Evolutionary conservation across 2,113 vertebrate species (phyloP).

Genomic region (Salvelinus fontinalis): DNA sequence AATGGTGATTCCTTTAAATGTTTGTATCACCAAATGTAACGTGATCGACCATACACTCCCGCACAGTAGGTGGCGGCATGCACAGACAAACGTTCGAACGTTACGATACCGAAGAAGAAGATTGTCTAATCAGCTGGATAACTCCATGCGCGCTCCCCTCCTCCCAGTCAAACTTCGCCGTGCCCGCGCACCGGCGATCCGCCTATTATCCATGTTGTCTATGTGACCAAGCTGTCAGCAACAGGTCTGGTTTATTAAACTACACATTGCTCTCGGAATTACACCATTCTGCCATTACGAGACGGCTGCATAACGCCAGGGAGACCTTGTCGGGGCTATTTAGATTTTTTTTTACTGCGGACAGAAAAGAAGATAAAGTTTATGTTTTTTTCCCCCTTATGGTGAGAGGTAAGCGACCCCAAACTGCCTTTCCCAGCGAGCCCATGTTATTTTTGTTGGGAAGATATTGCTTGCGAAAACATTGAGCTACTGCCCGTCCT

Average conservation of each 20-base stretch:
- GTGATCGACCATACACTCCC: too few species aligned
- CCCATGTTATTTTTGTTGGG: constrained; percentile 36
- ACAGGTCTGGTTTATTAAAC: constrained; percentile 55
- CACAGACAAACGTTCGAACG: too few species aligned
- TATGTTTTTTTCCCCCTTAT: constrained; percentile 5
- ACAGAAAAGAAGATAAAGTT: constrained; percentile 26
- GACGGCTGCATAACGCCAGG: not conserved
- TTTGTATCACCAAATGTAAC: too few species aligned
- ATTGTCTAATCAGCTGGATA: too few species aligned
- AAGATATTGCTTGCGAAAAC: constrained; percentile 10
- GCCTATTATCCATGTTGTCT: constrained; percentile 73
- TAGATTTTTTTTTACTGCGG: too few species aligned
- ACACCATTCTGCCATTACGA: not conserved
- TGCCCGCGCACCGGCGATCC: constrained; percentile 27
- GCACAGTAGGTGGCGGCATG: too few species aligned
- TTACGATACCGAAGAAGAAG: too few species aligned
- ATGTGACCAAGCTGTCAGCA: constrained; percentile 71
- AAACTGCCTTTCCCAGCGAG: constrained; percentile 56
- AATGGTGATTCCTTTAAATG: too few species aligned
- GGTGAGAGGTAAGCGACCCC: constrained; percentile 42
- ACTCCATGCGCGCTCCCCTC: not conserved
- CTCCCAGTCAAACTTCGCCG: constrained; percentile 22
- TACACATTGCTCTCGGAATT: not conserved
- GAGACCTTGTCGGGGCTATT: not conserved
- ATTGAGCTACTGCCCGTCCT: too few species aligned